Evolutionary conservation across 2,888 invertebrate species (phyloP).

Genomic region (Chironomus riparius): DNA sequence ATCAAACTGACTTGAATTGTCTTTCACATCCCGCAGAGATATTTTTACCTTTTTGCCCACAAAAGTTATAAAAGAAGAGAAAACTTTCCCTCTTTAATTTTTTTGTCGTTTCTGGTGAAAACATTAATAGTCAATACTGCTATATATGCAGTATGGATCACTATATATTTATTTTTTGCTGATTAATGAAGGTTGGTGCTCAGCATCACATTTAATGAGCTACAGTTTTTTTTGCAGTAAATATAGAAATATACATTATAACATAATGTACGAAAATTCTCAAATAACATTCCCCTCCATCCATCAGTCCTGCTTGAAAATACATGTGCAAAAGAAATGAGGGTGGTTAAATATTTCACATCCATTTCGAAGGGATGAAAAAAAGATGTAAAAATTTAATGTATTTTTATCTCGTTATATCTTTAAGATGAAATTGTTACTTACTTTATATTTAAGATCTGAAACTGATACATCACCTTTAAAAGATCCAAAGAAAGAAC

Average conservation of each 20-base stretch:
- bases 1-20: no score
- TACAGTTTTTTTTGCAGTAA: neutral
- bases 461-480: neutral
- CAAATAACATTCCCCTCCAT: neutral
- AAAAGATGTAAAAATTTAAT: neutral
- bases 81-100: neutral
- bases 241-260: neutral
- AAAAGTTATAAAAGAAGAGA: no score
- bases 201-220: constrained; percentile 2
- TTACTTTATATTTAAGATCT: neutral
- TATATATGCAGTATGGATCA: no score
- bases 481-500: neutral
- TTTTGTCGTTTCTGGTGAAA: neutral
- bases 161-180: neutral
- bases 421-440: neutral
- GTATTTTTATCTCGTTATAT: constrained; percentile 4
- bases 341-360: neutral
- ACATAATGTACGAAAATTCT: neutral
- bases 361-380: neutral
- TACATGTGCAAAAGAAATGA: neutral
- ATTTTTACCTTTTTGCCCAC: no score
- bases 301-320: neutral
- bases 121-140: neutral
- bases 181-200: constrained; percentile 1
- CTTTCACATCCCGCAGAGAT: no score